A percentile compares a stretch with the other conserved stretches of the same genome.
Conservation (phyloP, 1,140 invertebrate genomes). For the Plectrocnemia conspersa region DNA sequence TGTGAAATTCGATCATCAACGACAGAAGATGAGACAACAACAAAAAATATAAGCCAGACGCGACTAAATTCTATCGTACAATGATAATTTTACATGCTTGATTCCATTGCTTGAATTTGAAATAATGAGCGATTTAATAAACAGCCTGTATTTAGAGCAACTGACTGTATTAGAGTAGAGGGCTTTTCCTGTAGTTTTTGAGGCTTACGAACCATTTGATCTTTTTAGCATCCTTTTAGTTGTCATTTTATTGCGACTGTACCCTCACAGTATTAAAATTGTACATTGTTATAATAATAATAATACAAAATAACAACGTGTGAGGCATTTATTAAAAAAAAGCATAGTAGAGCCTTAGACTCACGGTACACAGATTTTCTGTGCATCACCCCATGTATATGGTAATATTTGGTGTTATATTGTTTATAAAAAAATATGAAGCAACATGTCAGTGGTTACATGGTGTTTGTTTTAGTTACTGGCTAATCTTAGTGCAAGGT, state of each 20-base stretch:
- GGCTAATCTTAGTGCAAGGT: conserved; percentile 31
- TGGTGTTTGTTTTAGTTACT: conserved; percentile 24
- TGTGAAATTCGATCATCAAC: too few species aligned
- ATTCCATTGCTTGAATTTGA: too few species aligned
- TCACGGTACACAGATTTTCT: too few species aligned
- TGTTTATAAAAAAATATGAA: conserved; percentile 21
- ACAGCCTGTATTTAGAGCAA: too few species aligned
- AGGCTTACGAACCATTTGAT: conserved; percentile 54
- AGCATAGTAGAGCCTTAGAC: too few species aligned
- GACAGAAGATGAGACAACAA: too few species aligned
- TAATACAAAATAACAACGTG: too few species aligned
- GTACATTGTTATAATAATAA: not conserved
- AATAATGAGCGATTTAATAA: too few species aligned
- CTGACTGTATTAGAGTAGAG: conserved; percentile 51
- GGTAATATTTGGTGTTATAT: conserved; percentile 16
- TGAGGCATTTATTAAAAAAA: too few species aligned
- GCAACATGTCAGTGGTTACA: conserved; percentile 26
- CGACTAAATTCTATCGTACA: too few species aligned
- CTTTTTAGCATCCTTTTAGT: conserved; percentile 55
- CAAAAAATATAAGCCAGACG: too few species aligned
- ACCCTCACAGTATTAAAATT: conserved; percentile 33
- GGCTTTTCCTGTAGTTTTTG: conserved; percentile 60
- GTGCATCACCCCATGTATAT: conserved; percentile 22
- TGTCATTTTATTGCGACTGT: conserved; percentile 37
- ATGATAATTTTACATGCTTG: too few species aligned